Conservation (phyloP, 2,888 invertebrate species). For the Steinernema carpocapsae region DNA sequence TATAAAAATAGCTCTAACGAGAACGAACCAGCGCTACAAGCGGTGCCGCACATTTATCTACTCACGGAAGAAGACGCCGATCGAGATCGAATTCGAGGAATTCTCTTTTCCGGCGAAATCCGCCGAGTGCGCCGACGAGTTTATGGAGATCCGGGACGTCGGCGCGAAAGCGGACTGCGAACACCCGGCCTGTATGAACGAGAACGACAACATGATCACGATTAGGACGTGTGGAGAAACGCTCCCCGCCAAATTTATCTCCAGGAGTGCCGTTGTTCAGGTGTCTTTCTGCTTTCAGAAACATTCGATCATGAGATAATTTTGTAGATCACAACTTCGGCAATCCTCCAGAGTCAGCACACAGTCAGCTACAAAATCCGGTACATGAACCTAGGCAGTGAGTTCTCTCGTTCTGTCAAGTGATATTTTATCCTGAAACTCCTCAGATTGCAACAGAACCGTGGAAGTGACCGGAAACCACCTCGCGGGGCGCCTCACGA, state of each 20-base stretch:
- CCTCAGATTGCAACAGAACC: conserved; percentile 66
- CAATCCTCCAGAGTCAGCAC: conserved; percentile 43
- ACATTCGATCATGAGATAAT: neutral
- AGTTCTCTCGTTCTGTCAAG: conserved; percentile 27
- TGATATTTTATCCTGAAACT: conserved; percentile 1
- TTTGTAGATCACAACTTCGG: conserved; percentile 51
- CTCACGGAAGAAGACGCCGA: conserved; percentile 48
- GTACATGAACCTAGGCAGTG: conserved; percentile 48
- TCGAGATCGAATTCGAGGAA: conserved; percentile 49
- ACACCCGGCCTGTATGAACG: conserved; percentile 52
- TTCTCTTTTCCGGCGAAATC: conserved; percentile 52
- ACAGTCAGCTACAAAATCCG: conserved; percentile 45
- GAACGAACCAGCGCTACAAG: conserved; percentile 47
- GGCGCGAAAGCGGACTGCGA: conserved; percentile 50
- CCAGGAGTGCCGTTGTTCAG: conserved; percentile 50
- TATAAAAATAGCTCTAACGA: conserved; percentile 40
- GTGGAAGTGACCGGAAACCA: conserved; percentile 48
- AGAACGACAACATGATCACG: conserved; percentile 33
- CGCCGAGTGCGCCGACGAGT: conserved; percentile 50
- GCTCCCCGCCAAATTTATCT: conserved; percentile 43
- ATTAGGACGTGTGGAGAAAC: conserved; percentile 48
- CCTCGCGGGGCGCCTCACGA: conserved; percentile 54
- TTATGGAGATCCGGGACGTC: conserved; percentile 57
- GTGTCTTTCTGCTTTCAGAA: conserved; percentile 23
- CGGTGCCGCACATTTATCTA: conserved; percentile 62